Evolutionary conservation across 2,888 invertebrate species (phyloP), one percentile per base, ranked within the genome.

Genomic region (Arge pagana): DNA sequence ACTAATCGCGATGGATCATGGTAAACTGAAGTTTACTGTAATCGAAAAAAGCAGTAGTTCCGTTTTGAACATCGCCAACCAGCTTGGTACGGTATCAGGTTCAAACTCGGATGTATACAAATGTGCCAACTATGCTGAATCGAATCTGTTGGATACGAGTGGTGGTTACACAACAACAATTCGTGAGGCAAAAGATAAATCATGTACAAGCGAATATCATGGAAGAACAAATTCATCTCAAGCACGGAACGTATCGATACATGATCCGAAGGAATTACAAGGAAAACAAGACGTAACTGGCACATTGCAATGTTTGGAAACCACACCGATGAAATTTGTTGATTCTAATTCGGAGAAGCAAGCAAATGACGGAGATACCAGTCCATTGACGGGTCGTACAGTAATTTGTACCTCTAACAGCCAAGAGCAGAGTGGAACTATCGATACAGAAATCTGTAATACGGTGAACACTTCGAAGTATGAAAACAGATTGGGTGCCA

Each of bases 331-430:
- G 4, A 35, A 45, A 24, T 15, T 24, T 6, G 19, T 13, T 7
- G 45, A 45, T 10, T 33, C 23, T 15, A 35, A 45, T 35, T 31
- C 23, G 8, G 45, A 45, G 16, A 45, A 33, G 19, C n/a, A 13
- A 40, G 39, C 35, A 21, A 37, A 13, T 2, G 58, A 58, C 16
- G 54, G 42, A 2, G 50, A 41, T 2, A 50, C 52, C 6, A 60
- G 55, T 26, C 60, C 60, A 1, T 8, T 59, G 31, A 59, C 60
- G 11, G 57, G 57, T 21, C 50, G 60, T 30, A 60, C 60, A 6
- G 58, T 58, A 3, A 40, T 60, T 2, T 35, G 52, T 3, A 50
- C 15, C 36, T 18, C 13, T 15, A 19, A 26, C n/a, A 35, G 51
- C 48, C n/a, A n/a, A n/a, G n/a, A n/a, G n/a, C n/a, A n/a, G n/a